Evolutionary conservation across 1,140 invertebrate species (phyloP).

Genomic region (Leptinotarsa texana): DNA sequence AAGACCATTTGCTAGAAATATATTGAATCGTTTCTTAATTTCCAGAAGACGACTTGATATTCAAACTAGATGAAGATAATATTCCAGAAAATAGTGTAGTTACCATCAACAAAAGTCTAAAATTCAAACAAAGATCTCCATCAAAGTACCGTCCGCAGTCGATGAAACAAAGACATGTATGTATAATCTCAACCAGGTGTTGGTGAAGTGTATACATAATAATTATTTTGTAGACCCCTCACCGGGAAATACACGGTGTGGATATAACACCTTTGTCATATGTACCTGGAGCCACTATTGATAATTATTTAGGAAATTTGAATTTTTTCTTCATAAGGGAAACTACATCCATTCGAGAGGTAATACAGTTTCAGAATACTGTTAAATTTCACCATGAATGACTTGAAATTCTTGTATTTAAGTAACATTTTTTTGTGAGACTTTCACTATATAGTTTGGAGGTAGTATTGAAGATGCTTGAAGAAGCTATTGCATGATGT

Average conservation of each 20-base stretch:
- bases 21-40: slow-evolving; percentile 24
- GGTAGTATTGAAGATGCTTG: too few species aligned
- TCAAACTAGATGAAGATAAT: slow-evolving; percentile 73
- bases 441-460: too few species aligned
- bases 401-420: too few species aligned
- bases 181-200: slow-evolving; percentile 26
- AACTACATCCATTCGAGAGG: slow-evolving; percentile 88
- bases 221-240: slow-evolving; percentile 58
- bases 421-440: too few species aligned
- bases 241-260: slow-evolving; percentile 74
- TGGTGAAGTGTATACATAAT: neutral
- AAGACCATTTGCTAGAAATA: too few species aligned
- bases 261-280: slow-evolving; percentile 85
- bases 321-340: slow-evolving; percentile 96
- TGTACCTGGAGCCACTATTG: slow-evolving; percentile 78
- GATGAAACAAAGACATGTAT: slow-evolving; percentile 50
- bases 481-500: too few species aligned
- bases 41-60: slow-evolving; percentile 66
- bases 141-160: slow-evolving; percentile 40
- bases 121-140: slow-evolving; percentile 48
- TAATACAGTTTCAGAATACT: slow-evolving; percentile 44
- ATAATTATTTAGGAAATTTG: slow-evolving; percentile 87
- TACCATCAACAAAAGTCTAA: slow-evolving; percentile 35
- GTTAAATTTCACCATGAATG: too few species aligned
- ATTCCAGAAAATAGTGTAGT: slow-evolving; percentile 47